phyloP scores from a whole-genome alignment of 2,113 vertebrate species.

The Xiphorhynchus elegans region DNA sequence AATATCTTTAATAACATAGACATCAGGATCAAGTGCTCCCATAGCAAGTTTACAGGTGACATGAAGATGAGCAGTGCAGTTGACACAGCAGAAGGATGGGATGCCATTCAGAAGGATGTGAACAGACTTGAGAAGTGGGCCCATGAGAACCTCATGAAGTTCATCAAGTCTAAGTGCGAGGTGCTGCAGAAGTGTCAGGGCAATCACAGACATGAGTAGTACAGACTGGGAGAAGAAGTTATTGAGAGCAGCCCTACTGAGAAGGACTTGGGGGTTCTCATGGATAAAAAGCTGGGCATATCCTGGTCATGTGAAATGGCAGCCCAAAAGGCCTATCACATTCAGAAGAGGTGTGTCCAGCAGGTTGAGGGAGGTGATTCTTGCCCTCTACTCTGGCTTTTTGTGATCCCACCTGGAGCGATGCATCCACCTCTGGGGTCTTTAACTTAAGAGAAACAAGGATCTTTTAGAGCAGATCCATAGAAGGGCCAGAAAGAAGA shows the following conservation, averaged over 20 bases:
- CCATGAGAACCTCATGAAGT: neutral
- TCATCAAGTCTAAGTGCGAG: neutral
- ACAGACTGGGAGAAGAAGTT: neutral
- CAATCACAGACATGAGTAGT: neutral
- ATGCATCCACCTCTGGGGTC: neutral
- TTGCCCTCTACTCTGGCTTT: neutral
- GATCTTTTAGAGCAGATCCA: neutral
- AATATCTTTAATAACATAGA: neutral
- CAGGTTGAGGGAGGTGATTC: neutral
- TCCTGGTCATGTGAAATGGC: too few relatives aligned
- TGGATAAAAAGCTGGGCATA: neutral
- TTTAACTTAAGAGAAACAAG: neutral
- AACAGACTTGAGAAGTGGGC: neutral
- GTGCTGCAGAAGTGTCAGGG: neutral
- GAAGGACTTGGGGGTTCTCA: neutral
- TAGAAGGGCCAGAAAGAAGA: neutral
- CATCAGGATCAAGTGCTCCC: neutral
- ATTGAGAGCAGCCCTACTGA: neutral
- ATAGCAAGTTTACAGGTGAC: neutral
- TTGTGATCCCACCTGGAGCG: neutral
- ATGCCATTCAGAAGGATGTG: accelerated
- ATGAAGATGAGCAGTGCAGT: accelerated
- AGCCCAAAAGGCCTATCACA: neutral
- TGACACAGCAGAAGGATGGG: neutral
- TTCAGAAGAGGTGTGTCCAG: neutral